These are phyloP conservation scores for Lithodes maja DNA, from an alignment of 2,888 invertebrate genomes.

Conservation along the genomic window DNA sequence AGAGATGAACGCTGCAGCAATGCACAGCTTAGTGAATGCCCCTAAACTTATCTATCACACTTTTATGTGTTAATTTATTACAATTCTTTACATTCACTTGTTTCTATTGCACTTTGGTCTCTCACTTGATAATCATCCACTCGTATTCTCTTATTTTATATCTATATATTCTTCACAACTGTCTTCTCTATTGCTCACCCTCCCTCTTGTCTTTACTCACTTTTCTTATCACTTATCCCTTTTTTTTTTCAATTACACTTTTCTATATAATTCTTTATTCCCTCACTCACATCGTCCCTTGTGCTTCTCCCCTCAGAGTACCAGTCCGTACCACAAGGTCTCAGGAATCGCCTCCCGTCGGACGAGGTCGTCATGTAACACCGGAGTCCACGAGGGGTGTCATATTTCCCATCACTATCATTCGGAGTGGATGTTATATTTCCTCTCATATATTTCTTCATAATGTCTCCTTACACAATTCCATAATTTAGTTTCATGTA, in stretches of 20 bases:
- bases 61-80: no score
- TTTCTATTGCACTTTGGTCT: not conserved
- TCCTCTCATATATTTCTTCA: no score
- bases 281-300: not conserved
- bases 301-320: not conserved
- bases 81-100: no score
- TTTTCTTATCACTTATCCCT: not conserved
- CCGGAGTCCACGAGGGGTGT: no score
- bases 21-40: no score
- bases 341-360: not conserved
- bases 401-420: no score
- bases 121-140: not conserved
- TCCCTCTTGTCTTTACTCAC: not conserved
- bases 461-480: no score
- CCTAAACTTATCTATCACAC: no score
- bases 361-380: not conserved
- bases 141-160: not conserved
- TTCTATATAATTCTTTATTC: not conserved
- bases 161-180: not conserved
- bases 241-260: not conserved
- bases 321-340: slow-evolving; percentile 12
- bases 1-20: no score
- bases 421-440: no score
- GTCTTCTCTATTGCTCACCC: not conserved
- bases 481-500: no score